These are phyloP conservation scores for Sebastes dallii DNA, from an alignment of 2,797 vertebrate genomes.

Conservation along the genomic window DNA sequence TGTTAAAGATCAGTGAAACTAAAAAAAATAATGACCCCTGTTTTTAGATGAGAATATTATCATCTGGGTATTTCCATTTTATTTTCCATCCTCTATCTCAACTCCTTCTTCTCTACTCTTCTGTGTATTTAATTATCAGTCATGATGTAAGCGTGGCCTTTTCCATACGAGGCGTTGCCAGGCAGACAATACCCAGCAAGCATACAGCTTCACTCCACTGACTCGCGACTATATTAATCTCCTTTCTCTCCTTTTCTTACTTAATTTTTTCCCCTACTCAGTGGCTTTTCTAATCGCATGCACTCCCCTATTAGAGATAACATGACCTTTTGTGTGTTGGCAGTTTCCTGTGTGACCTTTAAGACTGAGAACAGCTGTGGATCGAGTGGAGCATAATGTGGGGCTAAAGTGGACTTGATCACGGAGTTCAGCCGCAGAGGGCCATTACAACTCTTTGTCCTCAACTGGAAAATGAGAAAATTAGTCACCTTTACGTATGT, in stretches of 20 bases:
- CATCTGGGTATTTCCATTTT: background rate
- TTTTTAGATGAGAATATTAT: background rate
- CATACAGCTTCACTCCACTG: background rate
- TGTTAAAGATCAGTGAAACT: background rate
- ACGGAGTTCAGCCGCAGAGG: constrained; percentile 41
- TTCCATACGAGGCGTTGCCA: background rate
- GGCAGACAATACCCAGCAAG: background rate
- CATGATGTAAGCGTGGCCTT: background rate
- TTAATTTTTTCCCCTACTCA: constrained; percentile 40
- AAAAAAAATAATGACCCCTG: background rate
- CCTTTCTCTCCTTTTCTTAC: constrained; percentile 12
- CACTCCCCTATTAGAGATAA: constrained; percentile 72
- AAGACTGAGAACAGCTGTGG: constrained; percentile 71
- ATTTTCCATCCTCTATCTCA: background rate
- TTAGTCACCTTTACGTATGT: constrained; percentile 74
- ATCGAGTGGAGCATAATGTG: constrained; percentile 73
- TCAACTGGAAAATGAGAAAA: constrained; percentile 75
- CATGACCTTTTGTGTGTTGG: constrained; percentile 80
- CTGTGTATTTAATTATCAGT: background rate
- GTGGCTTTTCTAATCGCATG: constrained; percentile 70
- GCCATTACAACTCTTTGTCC: constrained; percentile 64
- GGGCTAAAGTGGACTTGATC: constrained; percentile 69
- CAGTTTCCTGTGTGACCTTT: constrained; percentile 80
- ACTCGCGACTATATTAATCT: constrained; percentile 38
- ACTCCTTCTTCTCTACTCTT: background rate